A percentile compares a stretch with the other conserved stretches of the same genome.
phyloP scores from a whole-genome alignment of 1,140 invertebrate species.

The Mizuhopecten yessoensis region DNA sequence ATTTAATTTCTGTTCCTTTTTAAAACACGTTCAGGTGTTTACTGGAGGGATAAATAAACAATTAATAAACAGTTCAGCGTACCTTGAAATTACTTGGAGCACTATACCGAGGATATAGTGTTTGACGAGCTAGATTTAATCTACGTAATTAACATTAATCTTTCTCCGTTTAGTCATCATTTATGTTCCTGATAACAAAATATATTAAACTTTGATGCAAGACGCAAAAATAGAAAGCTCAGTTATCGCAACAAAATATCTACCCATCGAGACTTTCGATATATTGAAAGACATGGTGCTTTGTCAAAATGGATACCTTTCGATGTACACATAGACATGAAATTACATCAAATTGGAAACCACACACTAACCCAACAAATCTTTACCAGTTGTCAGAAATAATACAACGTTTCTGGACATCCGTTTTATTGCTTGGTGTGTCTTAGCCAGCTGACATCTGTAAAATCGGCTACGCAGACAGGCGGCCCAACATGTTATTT shows the following conservation, averaged over 20 bases:
- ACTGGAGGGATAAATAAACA: constrained; percentile 6
- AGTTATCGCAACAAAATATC: not conserved
- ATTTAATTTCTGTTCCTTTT: not conserved
- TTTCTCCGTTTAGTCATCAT: not conserved
- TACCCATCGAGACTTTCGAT: not conserved
- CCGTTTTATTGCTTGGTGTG: not conserved
- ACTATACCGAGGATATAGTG: not conserved
- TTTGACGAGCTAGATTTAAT: constrained; percentile 8
- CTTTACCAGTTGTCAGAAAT: too few species aligned
- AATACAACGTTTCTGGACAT: not conserved
- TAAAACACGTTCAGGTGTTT: not conserved
- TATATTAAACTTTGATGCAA: constrained; percentile 21
- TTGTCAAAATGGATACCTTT: not conserved
- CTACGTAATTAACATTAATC: constrained; percentile 21
- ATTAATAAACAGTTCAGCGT: constrained; percentile 24
- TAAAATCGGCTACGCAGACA: not conserved
- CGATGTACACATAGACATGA: too few species aligned
- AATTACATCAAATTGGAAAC: too few species aligned
- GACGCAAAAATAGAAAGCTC: not conserved
- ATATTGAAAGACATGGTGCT: not conserved
- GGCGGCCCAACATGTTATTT: not conserved
- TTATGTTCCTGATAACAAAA: not conserved
- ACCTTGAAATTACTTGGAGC: constrained; percentile 12
- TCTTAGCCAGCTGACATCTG: not conserved
- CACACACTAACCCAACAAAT: too few species aligned